Evolutionary conservation across 2,888 invertebrate genomes (phyloP).

Genomic region (Lasioglossum lativentre): DNA sequence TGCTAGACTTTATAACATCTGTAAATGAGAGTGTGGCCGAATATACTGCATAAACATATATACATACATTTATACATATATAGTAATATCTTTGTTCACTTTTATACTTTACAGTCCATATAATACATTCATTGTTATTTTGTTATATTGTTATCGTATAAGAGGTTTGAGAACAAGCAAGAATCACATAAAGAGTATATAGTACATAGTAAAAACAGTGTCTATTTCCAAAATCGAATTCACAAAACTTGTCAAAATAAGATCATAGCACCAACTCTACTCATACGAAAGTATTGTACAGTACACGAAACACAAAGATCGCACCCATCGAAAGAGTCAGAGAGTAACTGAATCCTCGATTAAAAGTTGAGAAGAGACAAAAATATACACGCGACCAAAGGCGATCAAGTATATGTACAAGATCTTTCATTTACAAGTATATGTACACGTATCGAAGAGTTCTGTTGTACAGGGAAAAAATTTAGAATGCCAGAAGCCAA

Average conservation of each 20-base stretch:
- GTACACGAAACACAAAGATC: constrained; percentile 2
- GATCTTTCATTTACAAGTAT: constrained; percentile 73
- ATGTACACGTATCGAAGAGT: constrained; percentile 72
- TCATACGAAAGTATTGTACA: not conserved
- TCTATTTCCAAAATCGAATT: not conserved
- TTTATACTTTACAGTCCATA: not conserved
- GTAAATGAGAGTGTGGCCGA: not conserved
- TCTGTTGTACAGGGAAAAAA: constrained; percentile 69
- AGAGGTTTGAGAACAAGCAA: not conserved
- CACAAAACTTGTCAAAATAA: not conserved
- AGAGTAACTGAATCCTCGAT: not conserved
- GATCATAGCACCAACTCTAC: not conserved
- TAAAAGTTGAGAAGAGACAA: constrained; percentile 27
- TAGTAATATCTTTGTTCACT: not conserved
- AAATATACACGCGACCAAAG: constrained; percentile 40
- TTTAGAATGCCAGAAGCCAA: constrained; percentile 73
- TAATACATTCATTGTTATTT: not conserved
- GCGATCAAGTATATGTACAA: constrained; percentile 77
- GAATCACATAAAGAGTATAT: not conserved
- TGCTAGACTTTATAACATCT: not conserved
- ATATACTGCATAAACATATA: not conserved
- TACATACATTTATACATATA: not conserved
- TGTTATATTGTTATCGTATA: not conserved
- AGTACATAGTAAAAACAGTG: not conserved
- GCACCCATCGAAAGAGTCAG: not conserved